Evolutionary conservation across 2,113 vertebrate genomes (phyloP), one percentile per base, ranked within the genome.

Genomic region (Nanorana parkeri): DNA sequence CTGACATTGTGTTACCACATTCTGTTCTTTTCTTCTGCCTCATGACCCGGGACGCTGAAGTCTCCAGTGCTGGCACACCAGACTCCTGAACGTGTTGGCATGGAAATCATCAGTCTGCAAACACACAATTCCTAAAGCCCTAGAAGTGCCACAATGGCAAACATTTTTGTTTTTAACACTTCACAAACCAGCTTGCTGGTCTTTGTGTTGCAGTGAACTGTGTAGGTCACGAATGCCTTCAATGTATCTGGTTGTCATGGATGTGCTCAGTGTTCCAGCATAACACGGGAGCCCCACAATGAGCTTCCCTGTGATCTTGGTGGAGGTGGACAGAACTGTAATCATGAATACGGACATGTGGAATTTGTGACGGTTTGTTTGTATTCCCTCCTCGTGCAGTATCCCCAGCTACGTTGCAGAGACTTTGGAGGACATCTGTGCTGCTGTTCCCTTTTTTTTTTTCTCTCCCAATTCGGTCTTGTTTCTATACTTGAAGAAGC

Each of bases 361-460:
- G 51, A 32, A 60, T 74, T 63, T 63, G 21, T 26, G 11, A 24
- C 10, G 10, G 65, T 61, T 28, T 69, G 7, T 78, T 68, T 58
- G 52, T 41, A 32, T 66, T 66, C 60, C 61, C 61, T 47, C 23
- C 58, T 77, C 58, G 32, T 77, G 60, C 24, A 15, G 17, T 24
- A 21, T 77, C 66, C 61, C 65, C 47, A 54, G 26, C 77, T 56
- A 21, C 8, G 3, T 32, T 23, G 29, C 20, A 24, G 19, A 66
- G 41, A 68, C 41, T 51, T 17, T 16, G n/a, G 60, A 67, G 32
- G 51, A 83, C 72, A 83, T 60, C 80, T 75, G 80, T 20, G 64
- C 80, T 58, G 24, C n/a, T 7, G 26, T 36, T 74, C 8, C 5
- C 5, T 3, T 36, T 2, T 6, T 36, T 5, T 36, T 36, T 36